Evolutionary conservation across 1,140 invertebrate genomes (phyloP), one percentile per base, ranked within the genome.

Genomic region (Bombus huntii): DNA sequence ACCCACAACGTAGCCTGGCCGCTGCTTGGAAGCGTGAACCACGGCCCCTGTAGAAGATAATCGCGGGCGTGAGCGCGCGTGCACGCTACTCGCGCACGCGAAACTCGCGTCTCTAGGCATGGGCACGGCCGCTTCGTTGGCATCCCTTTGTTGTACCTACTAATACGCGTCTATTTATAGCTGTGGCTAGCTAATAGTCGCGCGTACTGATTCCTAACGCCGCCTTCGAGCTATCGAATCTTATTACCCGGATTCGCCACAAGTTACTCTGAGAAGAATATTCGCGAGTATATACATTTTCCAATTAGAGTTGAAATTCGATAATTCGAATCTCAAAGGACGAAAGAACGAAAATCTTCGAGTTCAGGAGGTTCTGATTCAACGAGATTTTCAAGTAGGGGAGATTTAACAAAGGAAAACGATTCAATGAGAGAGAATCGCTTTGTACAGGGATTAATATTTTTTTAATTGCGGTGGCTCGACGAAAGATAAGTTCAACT

Each of bases 71-170:
- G 86, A 88, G 87, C 88, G 81, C 78, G 84, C 86, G 79, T 83
- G 83, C 77, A 81, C 71, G 82, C 65, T 65, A 47, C 80, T 66
- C 77, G 77, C 84, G 82, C 86, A 83, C 77, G 89, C 88, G 76
- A 84, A 87, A 80, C 77, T 90, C 84, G 74, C 70, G 85, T 72
- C 79, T 85, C 83, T 76, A 72, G 76, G 79, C 86, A 87, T 90
- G 85, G 89, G 91, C 91, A 87, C 91, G 90, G 89, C 86, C 79
- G 86, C 85, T 83, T 91, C 89, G 85, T 83, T 91, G 91, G 89
- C 88, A 92, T 93, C 87, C 88, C 90, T 93, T 93, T 93, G 93
- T 93, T 91, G 85, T 86, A 89, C 88, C 88, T 89, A 86, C 90
- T 83, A 91, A 85, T 74, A 87, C 81, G 62, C 62, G 62, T 82